Evolutionary conservation across 2,888 invertebrate genomes (phyloP), one percentile per base, ranked within the genome.

Genomic region (Portevinia maculata): DNA sequence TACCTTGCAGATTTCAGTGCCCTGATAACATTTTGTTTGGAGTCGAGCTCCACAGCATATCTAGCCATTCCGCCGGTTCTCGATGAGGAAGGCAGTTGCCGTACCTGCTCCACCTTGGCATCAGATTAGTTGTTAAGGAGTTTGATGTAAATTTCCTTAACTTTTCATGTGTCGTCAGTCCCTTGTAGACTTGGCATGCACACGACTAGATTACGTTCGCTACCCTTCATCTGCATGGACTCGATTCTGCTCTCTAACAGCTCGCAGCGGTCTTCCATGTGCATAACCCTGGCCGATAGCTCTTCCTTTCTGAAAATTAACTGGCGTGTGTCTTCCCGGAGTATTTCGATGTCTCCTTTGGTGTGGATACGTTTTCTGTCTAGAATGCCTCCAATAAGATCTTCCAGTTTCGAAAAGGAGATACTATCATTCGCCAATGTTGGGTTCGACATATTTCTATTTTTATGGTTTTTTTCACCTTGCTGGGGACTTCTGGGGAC

Each of bases 201-300:
- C n/a, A n/a, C n/a, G n/a, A n/a, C n/a, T n/a, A n/a, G n/a, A n/a
- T n/a, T n/a, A n/a, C n/a, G n/a, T n/a, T n/a, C n/a, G n/a, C n/a
- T n/a, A n/a, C n/a, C n/a, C n/a, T n/a, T n/a, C n/a, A n/a, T n/a
- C n/a, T n/a, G n/a, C 8, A 8, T 30, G n/a, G n/a, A 3, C 39
- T 17, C 15, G 15, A 41, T 41, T 41, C 41, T 15, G 41, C 41
- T 41, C 41, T 41, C 15, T 8, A 41, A 15, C 5, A 41, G 17
- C 41, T 41, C 41, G 41, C 41, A 41, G 41, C 8, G 41, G 41
- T 15, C 41, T 8, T 41, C 41, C 41, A 41, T 15, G 41, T 15
- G 41, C 41, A 17, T 41, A 17, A 41, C 41, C 41, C 41, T 41
- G 41, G 41, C 41, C 17, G 41, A 41, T 41, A 41, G 15, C 17